Evolutionary conservation across 2,113 vertebrate species (phyloP).

Genomic region (Felis chaus): DNA sequence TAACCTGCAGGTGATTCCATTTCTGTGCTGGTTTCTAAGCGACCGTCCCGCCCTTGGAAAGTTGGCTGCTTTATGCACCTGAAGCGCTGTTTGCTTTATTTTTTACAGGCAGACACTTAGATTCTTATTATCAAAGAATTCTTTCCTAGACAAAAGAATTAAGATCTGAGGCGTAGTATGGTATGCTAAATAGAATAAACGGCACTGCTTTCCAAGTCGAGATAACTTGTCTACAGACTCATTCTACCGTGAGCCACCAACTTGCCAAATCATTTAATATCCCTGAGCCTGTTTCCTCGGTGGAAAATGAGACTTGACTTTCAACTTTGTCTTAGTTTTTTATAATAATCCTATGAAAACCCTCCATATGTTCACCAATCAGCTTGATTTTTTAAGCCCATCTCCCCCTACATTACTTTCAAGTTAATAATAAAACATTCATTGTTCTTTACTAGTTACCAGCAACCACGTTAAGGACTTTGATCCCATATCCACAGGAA

Average conservation of each 20-base stretch:
- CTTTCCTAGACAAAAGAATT: background rate
- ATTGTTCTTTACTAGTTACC: background rate
- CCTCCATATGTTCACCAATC: fast-evolving
- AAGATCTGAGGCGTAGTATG: fast-evolving
- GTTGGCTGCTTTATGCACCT: too few species aligned
- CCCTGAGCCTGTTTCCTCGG: background rate
- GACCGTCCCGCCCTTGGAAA: too few species aligned
- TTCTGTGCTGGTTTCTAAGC: fast-evolving
- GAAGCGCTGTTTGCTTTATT: background rate
- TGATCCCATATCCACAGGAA: background rate
- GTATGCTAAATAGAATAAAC: fast-evolving
- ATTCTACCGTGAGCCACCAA: background rate
- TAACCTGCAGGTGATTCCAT: fast-evolving
- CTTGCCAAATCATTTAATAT: fast-evolving
- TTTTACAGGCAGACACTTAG: background rate
- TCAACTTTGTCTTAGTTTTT: background rate
- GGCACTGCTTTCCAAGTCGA: fast-evolving
- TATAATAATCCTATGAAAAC: background rate
- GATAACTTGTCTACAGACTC: fast-evolving
- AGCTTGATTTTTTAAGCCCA: background rate
- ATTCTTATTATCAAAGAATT: background rate
- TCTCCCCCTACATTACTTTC: background rate
- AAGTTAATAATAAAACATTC: background rate
- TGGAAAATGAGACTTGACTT: background rate
- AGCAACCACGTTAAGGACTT: background rate